Conservation (phyloP, 2,797 vertebrate genomes). For the Momotus momota region DNA sequence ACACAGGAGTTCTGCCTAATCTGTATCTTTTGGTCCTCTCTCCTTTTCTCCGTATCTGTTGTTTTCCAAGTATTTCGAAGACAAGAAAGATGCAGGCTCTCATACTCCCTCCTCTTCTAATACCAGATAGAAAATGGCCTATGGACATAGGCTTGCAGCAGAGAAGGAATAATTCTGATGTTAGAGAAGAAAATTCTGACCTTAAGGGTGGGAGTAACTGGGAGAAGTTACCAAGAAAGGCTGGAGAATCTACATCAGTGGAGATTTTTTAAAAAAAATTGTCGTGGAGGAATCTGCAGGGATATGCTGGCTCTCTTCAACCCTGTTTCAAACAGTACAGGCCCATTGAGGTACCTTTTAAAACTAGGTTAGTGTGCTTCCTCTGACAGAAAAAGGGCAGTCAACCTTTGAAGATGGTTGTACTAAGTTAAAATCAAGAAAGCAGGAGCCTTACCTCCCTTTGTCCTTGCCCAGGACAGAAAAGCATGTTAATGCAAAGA, state of each 20-base stretch:
- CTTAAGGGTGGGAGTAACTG: rapidly evolving
- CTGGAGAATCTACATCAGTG: background rate
- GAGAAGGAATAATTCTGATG: background rate
- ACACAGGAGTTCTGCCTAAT: background rate
- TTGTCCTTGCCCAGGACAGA: conserved; percentile 17
- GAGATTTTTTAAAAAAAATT: background rate
- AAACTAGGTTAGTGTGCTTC: conserved; percentile 53
- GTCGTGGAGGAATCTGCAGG: background rate
- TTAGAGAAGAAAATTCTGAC: background rate
- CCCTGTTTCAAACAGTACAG: background rate
- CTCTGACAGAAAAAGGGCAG: conserved; percentile 17
- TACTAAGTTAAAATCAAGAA: conserved; percentile 47
- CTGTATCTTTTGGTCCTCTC: background rate
- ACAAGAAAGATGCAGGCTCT: background rate
- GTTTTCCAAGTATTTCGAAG: background rate
- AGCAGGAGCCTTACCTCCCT: conserved; percentile 39
- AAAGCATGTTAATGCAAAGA: conserved; percentile 62
- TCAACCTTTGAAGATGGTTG: background rate
- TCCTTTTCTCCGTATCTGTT: background rate
- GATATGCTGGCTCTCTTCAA: background rate
- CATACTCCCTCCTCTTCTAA: background rate
- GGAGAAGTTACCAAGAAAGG: background rate
- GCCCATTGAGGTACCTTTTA: background rate
- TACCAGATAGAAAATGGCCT: background rate
- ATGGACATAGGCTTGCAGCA: background rate